Evolutionary conservation across 2,797 vertebrate species (phyloP).

Genomic region (Etheostoma perlongum): DNA sequence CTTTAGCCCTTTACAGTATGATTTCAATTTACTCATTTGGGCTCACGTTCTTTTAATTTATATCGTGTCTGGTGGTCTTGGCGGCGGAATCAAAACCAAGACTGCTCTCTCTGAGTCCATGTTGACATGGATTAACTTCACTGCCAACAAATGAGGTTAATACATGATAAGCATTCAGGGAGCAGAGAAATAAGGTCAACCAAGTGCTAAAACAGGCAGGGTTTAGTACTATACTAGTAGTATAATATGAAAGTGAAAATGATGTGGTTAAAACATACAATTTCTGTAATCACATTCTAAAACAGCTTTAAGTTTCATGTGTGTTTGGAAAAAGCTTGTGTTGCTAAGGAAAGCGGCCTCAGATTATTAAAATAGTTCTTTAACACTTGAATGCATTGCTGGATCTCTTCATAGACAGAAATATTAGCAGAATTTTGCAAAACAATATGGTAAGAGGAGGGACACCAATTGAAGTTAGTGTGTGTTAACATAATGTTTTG

Average conservation of each 20-base stretch:
- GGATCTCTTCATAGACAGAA: background rate
- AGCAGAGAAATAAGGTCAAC: constrained; percentile 62
- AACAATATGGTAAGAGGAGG: background rate
- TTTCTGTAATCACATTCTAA: background rate
- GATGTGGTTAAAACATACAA: background rate
- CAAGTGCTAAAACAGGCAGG: constrained; percentile 22
- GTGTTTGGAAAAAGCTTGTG: background rate
- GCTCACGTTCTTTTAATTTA: background rate
- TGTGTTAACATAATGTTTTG: constrained; percentile 3
- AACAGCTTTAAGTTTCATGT: background rate
- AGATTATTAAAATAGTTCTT: background rate
- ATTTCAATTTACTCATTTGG: constrained; percentile 1
- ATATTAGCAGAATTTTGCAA: background rate
- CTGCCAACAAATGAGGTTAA: constrained; percentile 77
- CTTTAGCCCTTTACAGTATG: background rate
- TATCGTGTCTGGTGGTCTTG: constrained; percentile 22
- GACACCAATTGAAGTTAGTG: background rate
- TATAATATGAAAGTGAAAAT: background rate
- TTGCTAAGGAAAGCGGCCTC: background rate
- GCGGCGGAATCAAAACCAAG: constrained; percentile 32
- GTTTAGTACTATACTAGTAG: background rate
- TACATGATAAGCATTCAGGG: constrained; percentile 72
- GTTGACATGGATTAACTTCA: constrained; percentile 71
- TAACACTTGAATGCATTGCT: background rate
- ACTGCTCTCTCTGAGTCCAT: constrained; percentile 28